These are phyloP conservation scores for Ricordea florida DNA, from an alignment of 92 coral and sea anemone genomes.

Conservation along the genomic window DNA sequence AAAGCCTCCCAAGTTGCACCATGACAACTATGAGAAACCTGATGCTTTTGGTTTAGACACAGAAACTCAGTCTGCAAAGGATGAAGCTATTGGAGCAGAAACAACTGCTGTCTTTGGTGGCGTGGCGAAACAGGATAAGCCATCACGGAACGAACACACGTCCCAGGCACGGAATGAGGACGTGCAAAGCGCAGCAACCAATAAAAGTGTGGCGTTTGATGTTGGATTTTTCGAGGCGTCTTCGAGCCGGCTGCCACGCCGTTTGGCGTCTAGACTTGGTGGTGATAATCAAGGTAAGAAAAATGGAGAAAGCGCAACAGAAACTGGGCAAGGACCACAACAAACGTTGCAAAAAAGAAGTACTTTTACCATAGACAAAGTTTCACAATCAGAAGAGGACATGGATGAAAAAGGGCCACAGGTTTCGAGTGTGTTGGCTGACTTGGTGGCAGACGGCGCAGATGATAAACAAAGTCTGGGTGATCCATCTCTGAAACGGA, in stretches of 20 bases:
- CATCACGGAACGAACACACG: neutral
- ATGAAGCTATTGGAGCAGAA: neutral
- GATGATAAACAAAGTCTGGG: too few species aligned
- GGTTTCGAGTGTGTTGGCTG: too few species aligned
- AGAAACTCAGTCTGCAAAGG: neutral
- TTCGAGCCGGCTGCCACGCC: neutral
- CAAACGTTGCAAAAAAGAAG: too few species aligned
- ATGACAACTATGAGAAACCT: too few species aligned
- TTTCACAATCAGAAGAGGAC: too few species aligned
- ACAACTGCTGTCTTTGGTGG: neutral
- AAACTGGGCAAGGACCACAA: too few species aligned
- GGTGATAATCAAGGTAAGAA: neutral
- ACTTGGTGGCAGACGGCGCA: too few species aligned
- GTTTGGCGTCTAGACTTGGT: conserved; percentile 1
- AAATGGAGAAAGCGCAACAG: neutral
- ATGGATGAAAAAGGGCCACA: too few species aligned
- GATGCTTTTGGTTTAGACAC: too few species aligned
- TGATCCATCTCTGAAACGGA: too few species aligned
- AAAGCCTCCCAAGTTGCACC: too few species aligned
- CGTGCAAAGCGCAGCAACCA: neutral
- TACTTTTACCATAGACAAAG: too few species aligned
- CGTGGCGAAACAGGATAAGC: neutral
- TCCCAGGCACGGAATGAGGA: neutral
- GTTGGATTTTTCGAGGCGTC: conserved; percentile 25
- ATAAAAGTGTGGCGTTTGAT: conserved; percentile 43